phyloP scores from a whole-genome alignment of 2,113 vertebrate genomes.

The Pao palembangensis region DNA sequence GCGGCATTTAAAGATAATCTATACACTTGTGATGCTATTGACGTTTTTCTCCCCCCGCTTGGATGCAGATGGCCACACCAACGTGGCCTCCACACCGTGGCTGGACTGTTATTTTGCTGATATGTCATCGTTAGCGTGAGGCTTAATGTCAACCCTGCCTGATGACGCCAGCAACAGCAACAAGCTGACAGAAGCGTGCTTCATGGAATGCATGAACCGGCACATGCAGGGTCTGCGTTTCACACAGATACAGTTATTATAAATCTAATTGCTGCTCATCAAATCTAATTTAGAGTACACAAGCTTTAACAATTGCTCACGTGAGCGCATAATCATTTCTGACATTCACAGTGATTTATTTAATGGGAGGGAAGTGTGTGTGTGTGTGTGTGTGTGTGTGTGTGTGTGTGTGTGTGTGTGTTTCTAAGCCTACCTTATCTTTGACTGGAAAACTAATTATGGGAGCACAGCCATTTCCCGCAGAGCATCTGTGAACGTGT shows the following conservation, averaged over 20 bases:
- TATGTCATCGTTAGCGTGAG: slow-evolving; percentile 26
- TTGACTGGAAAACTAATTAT: slow-evolving; percentile 46
- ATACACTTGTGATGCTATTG: slow-evolving; percentile 9
- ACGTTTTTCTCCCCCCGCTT: slow-evolving; percentile 20
- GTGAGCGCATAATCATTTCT: slow-evolving; percentile 31
- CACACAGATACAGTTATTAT: too few relatives aligned
- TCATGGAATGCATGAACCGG: too few relatives aligned
- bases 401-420: slow-evolving; percentile 21
- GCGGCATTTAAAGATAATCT: slow-evolving; percentile 8
- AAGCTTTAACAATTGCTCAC: slow-evolving; percentile 25
- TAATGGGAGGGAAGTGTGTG: slow-evolving; percentile 28
- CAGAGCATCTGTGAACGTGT: slow-evolving; percentile 15
- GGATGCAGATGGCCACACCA: background rate
- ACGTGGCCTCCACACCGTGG: slow-evolving; percentile 3
- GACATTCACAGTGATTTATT: slow-evolving; percentile 51
- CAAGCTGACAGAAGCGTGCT: slow-evolving; percentile 13
- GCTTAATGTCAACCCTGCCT: slow-evolving; percentile 9
- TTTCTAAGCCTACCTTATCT: slow-evolving; percentile 26
- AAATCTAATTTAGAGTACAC: slow-evolving; percentile 16
- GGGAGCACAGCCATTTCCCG: slow-evolving; percentile 33
- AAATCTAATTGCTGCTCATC: background rate
- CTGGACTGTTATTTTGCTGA: slow-evolving; percentile 24
- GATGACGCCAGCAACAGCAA: background rate
- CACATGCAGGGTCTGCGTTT: too few relatives aligned
- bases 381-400: slow-evolving; percentile 19